phyloP scores from a whole-genome alignment of 2,113 vertebrate species.

The Phalacrocorax pelagicus region DNA sequence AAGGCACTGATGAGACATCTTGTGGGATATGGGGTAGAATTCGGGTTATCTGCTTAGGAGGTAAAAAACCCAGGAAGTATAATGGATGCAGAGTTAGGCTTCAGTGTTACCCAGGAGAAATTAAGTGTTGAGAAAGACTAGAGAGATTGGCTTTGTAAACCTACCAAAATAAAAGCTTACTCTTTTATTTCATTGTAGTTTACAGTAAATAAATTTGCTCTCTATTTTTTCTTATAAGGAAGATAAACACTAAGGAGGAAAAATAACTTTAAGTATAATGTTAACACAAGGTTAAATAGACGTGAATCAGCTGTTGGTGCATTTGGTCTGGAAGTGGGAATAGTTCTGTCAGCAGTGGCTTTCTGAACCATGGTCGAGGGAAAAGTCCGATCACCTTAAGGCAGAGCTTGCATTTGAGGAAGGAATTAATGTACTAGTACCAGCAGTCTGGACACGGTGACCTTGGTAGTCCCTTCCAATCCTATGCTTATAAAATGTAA shows the following conservation, averaged over 20 bases:
- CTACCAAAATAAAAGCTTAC: background rate
- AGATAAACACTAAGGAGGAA: background rate
- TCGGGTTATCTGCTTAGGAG: background rate
- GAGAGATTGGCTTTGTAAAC: background rate
- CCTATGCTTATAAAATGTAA: background rate
- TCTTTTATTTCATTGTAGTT: background rate
- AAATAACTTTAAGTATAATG: background rate
- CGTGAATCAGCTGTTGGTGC: background rate
- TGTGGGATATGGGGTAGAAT: background rate
- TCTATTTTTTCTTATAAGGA: background rate
- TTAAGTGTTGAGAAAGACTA: background rate
- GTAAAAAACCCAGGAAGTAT: accelerated
- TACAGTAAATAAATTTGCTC: background rate
- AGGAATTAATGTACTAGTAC: background rate
- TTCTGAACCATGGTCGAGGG: background rate
- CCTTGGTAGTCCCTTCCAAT: background rate
- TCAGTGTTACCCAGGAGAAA: background rate
- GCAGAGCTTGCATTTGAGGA: background rate
- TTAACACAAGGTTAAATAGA: background rate
- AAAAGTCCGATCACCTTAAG: background rate
- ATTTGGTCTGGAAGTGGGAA: background rate
- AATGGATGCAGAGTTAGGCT: background rate
- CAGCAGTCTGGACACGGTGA: background rate
- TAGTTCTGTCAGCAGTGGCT: background rate
- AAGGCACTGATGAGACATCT: background rate